phyloP scores from a whole-genome alignment of 2,113 vertebrate species.

The Neolamprologus variostigma region DNA sequence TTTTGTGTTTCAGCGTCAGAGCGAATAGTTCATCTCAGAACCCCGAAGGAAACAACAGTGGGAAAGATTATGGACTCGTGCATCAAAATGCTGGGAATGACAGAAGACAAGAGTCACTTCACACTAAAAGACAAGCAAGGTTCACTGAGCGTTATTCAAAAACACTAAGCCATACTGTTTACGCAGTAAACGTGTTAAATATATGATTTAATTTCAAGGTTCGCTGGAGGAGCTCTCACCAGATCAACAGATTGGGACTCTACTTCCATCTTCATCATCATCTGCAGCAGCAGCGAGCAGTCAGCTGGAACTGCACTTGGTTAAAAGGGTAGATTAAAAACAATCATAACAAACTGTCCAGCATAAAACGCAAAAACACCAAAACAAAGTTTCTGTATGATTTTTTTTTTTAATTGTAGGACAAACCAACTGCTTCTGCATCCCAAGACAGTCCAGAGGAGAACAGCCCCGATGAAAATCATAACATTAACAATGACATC shows the following conservation, averaged over 20 bases:
- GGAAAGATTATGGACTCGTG: constrained; percentile 50
- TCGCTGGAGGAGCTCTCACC: constrained; percentile 39
- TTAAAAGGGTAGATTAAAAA: constrained; percentile 48
- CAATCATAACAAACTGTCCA: not conserved
- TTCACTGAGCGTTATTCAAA: not conserved
- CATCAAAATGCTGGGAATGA: constrained; percentile 59
- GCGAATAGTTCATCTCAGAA: constrained; percentile 59
- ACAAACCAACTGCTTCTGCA: not conserved
- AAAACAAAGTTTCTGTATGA: not conserved
- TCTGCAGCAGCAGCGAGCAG: constrained; percentile 14
- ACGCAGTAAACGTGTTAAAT: not conserved
- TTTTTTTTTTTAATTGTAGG: not conserved
- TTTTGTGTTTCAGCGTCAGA: constrained; percentile 53
- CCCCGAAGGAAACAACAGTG: constrained; percentile 57
- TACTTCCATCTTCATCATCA: constrained; percentile 23
- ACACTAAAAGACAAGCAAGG: constrained; percentile 51
- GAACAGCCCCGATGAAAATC: not conserved
- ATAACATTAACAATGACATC: constrained; percentile 2
- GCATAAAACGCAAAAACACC: not conserved
- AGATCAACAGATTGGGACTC: constrained; percentile 56
- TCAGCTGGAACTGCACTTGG: constrained; percentile 64
- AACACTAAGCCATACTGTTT: not conserved
- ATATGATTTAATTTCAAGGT: constrained; percentile 21
- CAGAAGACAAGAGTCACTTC: constrained; percentile 56
- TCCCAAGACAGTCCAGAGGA: not conserved